Evolutionary conservation across 2,113 vertebrate species (phyloP), one percentile per base, ranked within the genome.

Genomic region (Jacana jacana): DNA sequence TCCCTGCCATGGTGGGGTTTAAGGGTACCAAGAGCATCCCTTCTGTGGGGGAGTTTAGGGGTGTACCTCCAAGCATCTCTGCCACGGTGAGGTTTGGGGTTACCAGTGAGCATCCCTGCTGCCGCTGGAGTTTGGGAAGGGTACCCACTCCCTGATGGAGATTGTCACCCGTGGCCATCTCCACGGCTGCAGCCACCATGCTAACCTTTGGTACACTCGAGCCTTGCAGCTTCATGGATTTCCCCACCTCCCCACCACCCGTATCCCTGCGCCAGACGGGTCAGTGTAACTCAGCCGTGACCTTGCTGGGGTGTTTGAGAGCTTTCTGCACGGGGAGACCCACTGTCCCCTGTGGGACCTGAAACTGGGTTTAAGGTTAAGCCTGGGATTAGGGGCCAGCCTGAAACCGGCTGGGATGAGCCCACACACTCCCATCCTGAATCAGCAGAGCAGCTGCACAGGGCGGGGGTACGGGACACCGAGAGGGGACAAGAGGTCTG

Each of bases 401-500:
- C 85, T 75, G 85, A 93, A 94, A 64, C 68, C 18, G 23, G 49
- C 64, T 0, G 0, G 65, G 60, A n/a, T 0, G 33, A 85, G 86
- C 13, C 51, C 27, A 8, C 15, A n/a, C 46, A 51, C 22, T 0
- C 0, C 57, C 40, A 12, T 72, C 83, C 89, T 95, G 91, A 92
- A 9, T 88, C 91, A 95, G 93, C 89, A 83, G 51, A 44, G 66
- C 0, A 5, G 54, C 80, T 49, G 35, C 44, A 13, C 1, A 5
- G 71, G 71, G 42, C 11, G 42, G 42, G 42, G 42, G 42, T 10
- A 40, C 40, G 13, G 76, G 42, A 48, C n/a, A 33, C n/a, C 0
- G 0, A 4, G 69, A 39, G 49, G 0, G 0, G 51, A 3, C 0
- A 1, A 39, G 66, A 37, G 14, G 6, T 57, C 51, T n/a, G 55